Evolutionary conservation across 1,140 invertebrate genomes (phyloP), one percentile per base, ranked within the genome.

Genomic region (Lasaia peninsularis): DNA sequence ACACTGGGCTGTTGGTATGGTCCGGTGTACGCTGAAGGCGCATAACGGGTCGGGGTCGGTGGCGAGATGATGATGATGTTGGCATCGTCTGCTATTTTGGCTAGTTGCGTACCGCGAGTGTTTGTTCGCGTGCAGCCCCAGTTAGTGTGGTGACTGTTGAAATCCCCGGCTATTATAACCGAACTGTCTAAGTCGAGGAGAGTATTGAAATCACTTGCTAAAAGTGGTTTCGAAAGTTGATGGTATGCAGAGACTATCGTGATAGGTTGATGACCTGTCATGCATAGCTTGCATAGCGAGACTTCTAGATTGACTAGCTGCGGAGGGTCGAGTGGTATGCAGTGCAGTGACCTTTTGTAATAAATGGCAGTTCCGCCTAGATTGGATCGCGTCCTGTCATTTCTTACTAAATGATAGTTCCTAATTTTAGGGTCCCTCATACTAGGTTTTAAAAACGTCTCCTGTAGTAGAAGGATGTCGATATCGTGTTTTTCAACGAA

Each of bases 281-380:
- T 48, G 2, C 21, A 12, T 10, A 59, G 6, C 9, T 14, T 32
- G 24, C 33, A 52, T 18, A 34, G 2, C 8, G 59, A 49, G 12
- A 34, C 61, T 16, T 58, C 61, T 1, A 63, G n/a, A 4, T 44
- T 48, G 1, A n/a, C 31, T 9, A 63, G 35, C 0, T 31, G 9
- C 0, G 60, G 60, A 0, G 56, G 11, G 14, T 35, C 52, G 2
- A 63, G 10, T 0, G 57, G 53, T 0, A 40, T 28, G 5, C 62
- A 63, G 11, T 63, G 57, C 2, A 63, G 11, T 6, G 57, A 59
- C 12, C 20, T 59, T 24, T 24, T 58, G 7, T 59, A 63, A n/a
- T 53, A 63, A 2, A 63, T 60, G 10, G 28, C n/a, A 10, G 61
- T 62, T 18, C 56, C 56, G 2, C 60, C 60, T 12, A 4, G 10